These are phyloP conservation scores for Dendrolimus houi DNA, from an alignment of 2,888 invertebrate species.

Conservation along the genomic window DNA sequence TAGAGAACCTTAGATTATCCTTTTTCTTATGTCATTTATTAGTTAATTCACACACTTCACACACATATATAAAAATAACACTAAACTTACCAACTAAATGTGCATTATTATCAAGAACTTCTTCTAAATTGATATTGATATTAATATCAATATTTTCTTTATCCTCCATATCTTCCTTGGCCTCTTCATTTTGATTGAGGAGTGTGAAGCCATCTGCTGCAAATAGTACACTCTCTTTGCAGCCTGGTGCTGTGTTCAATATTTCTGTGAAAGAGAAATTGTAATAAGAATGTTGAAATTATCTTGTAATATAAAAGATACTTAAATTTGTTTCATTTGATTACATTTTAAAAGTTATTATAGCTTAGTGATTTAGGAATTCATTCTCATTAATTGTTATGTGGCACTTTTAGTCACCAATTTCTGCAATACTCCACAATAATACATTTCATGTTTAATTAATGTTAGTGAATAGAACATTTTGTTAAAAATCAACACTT, in stretches of 20 bases:
- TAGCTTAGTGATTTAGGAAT: too few relatives aligned
- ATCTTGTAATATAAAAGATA: background rate
- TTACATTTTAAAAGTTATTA: background rate
- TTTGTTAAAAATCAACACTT: too few relatives aligned
- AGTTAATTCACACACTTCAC: too few relatives aligned
- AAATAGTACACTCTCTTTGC: slow-evolving; percentile 76
- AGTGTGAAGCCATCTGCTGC: slow-evolving; percentile 71
- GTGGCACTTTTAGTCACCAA: too few relatives aligned
- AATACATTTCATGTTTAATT: too few relatives aligned
- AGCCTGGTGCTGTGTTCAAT: slow-evolving; percentile 81
- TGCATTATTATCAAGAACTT: slow-evolving; percentile 77
- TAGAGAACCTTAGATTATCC: too few relatives aligned
- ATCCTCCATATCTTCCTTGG: slow-evolving; percentile 23
- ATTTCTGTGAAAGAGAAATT: slow-evolving; percentile 54
- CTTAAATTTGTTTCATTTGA: background rate
- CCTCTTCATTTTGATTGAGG: slow-evolving; percentile 31
- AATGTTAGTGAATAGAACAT: too few relatives aligned
- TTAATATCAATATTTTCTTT: slow-evolving; percentile 39
- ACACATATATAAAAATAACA: too few relatives aligned
- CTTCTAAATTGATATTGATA: slow-evolving; percentile 74
- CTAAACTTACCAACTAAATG: slow-evolving; percentile 66
- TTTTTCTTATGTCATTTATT: too few relatives aligned
- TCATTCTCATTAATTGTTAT: too few relatives aligned
- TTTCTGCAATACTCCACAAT: too few relatives aligned
- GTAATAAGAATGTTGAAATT: background rate